A percentile compares a stretch with the other conserved stretches of the same genome.
Conservation (phyloP, 2,888 invertebrate genomes). For the Drosophila paracracens region DNA sequence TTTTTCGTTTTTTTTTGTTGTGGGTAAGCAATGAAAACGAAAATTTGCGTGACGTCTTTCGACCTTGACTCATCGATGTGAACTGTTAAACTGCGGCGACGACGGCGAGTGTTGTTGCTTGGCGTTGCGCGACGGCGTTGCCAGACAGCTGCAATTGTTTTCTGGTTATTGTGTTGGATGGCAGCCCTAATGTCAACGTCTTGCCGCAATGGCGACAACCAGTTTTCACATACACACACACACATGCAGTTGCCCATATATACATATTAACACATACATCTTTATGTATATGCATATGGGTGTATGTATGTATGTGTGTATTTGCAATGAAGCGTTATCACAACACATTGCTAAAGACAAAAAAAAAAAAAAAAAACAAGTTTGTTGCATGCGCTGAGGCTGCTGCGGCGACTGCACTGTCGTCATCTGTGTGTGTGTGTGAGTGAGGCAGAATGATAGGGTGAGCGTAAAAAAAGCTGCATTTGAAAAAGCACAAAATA, state of each 20-base stretch:
- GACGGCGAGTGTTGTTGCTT: slow-evolving; percentile 56
- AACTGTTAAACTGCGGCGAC: slow-evolving; percentile 83
- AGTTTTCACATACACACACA: slow-evolving; percentile 44
- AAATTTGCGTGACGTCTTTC: slow-evolving; percentile 84
- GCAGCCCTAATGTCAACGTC: slow-evolving; percentile 63
- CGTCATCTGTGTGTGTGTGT: slow-evolving; percentile 1
- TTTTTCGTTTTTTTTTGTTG: slow-evolving; percentile 45
- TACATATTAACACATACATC: background rate
- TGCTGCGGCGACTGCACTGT: slow-evolving; percentile 26
- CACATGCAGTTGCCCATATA: slow-evolving; percentile 4
- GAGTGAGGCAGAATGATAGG: slow-evolving; percentile 27
- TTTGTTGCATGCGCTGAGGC: slow-evolving; percentile 29
- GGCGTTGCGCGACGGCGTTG: slow-evolving; percentile 51
- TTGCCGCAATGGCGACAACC: slow-evolving; percentile 51
- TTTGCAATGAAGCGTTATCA: slow-evolving; percentile 55
- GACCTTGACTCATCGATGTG: slow-evolving; percentile 85
- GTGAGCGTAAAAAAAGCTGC: slow-evolving; percentile 13
- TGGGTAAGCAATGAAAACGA: slow-evolving; percentile 82
- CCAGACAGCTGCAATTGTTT: slow-evolving; percentile 52
- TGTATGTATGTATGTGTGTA: slow-evolving; percentile 7
- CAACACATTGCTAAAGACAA: slow-evolving; percentile 45
- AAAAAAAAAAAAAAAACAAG: slow-evolving; percentile 26
- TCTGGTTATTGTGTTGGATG: slow-evolving; percentile 39
- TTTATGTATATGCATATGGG: slow-evolving; percentile 2
- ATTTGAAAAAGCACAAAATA: slow-evolving; percentile 57